Evolutionary conservation across 2,113 vertebrate species (phyloP), one percentile per base, ranked within the genome.

Genomic region (Herpetotheres cachinnans): DNA sequence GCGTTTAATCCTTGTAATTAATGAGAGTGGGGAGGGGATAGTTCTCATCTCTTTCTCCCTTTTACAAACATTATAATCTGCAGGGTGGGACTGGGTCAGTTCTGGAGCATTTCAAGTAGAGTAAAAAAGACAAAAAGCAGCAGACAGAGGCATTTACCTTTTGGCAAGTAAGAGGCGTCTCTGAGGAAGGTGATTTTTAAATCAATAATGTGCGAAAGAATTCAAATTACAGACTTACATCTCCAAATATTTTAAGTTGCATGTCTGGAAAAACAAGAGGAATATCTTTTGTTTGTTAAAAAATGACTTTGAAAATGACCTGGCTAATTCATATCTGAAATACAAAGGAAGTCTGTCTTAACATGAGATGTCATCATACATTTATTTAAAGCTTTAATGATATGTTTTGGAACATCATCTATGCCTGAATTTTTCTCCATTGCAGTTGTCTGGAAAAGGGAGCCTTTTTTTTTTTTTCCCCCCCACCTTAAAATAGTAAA

Each of bases 371-470:
- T 89, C 86, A 86, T 89, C 92, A 81, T 20, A 32, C 82, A 47
- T 90, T 96, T 96, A 97, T 96, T 96, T 95, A 95, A 96, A 95
- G 93, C 80, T 89, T 82, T 92, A 97, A 95, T 96, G 36, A 96
- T 82, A 95, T 42, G 91, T 95, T 94, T 96, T 9, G 84, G 87
- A 84, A 88, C 94, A 94, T 93, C 79, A 40, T 69, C 86, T 85
- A 69, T 0, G 32, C 54, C 91, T 90, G 94, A 91, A n/a, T 82
- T 62, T 94, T 95, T 76, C 84, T 93, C 78, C 74, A 19, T 44
- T 82, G 91, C 93, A 94, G 63, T 93, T 36, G 89, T 93, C 78
- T 96, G 86, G 50, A 91, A 95, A 58, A 85, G 16, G 77, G 46
- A 95, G 66, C 3, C 26, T 49, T 66, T 69, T 66, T 71, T 69